Evolutionary conservation across 2,888 invertebrate genomes (phyloP).

Genomic region (Lottia scabra): DNA sequence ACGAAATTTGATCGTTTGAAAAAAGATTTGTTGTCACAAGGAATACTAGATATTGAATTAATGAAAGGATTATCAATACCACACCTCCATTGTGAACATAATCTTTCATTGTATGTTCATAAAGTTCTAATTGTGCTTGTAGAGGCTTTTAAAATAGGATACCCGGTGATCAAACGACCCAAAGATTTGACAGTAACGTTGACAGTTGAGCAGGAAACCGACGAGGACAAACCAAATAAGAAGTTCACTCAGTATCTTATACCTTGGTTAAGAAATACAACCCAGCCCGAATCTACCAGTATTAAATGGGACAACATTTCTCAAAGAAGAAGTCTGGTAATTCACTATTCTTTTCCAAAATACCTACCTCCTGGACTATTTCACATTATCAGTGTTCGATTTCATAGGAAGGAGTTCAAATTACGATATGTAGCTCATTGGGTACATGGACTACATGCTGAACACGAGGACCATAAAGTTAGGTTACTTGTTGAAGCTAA

Average conservation of each 20-base stretch:
- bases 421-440: slow-evolving; percentile 57
- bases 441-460: slow-evolving; percentile 57
- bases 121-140: neutral
- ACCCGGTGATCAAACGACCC: slow-evolving; percentile 46
- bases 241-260: slow-evolving; percentile 44
- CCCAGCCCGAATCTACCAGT: slow-evolving; percentile 43
- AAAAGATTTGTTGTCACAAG: slow-evolving; percentile 51
- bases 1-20: slow-evolving; percentile 50
- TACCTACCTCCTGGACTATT: slow-evolving; percentile 65
- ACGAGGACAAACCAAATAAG: slow-evolving; percentile 1
- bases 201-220: slow-evolving; percentile 15
- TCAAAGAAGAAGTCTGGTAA: slow-evolving; percentile 42
- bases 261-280: slow-evolving; percentile 55
- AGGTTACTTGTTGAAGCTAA: slow-evolving; percentile 32
- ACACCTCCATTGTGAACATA: slow-evolving; percentile 46
- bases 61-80: slow-evolving; percentile 50
- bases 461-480: slow-evolving; percentile 40
- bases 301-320: slow-evolving; percentile 40
- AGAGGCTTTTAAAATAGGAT: slow-evolving; percentile 51
- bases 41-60: slow-evolving; percentile 59
- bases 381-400: slow-evolving; percentile 54
- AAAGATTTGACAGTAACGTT: slow-evolving; percentile 24
- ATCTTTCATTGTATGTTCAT: slow-evolving; percentile 10
- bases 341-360: slow-evolving; percentile 55
- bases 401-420: slow-evolving; percentile 43